These are phyloP conservation scores for Dipodomys merriami DNA, from an alignment of 2,113 vertebrate species.

Conservation along the genomic window DNA sequence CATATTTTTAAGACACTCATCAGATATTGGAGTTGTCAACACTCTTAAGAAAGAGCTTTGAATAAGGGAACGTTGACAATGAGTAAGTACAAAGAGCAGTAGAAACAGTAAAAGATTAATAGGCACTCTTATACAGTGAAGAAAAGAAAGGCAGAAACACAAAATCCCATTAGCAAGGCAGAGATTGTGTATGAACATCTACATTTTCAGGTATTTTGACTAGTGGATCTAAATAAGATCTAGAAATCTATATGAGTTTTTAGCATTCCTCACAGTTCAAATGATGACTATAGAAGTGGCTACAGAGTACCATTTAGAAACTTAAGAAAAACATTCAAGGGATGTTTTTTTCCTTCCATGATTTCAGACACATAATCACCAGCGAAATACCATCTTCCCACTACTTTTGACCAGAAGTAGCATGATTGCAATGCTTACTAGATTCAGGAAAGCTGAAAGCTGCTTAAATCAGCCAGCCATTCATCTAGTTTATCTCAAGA, in stretches of 20 bases:
- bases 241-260: not conserved
- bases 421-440: not conserved
- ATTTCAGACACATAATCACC: slow-evolving; percentile 33
- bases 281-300: not conserved
- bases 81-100: no score
- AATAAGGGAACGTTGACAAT: no score
- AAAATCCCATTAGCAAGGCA: not conserved
- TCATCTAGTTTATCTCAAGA: not conserved
- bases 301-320: not conserved
- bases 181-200: not conserved
- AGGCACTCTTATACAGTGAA: no score
- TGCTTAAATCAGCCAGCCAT: slow-evolving; percentile 7
- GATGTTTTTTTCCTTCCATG: slow-evolving; percentile 11
- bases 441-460: not conserved
- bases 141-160: no score
- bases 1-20: no score
- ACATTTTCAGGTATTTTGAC: slow-evolving; percentile 8
- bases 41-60: no score
- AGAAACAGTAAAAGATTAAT: no score
- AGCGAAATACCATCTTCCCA: not conserved
- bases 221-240: not conserved
- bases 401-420: slow-evolving; percentile 43
- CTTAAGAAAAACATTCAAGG: not conserved
- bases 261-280: not conserved
- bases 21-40: no score